Percentiles rank a stretch among this genome's conserved stretches.
phyloP scores from a whole-genome alignment of 2,888 invertebrate species.

The Hypolimnas misippus region DNA sequence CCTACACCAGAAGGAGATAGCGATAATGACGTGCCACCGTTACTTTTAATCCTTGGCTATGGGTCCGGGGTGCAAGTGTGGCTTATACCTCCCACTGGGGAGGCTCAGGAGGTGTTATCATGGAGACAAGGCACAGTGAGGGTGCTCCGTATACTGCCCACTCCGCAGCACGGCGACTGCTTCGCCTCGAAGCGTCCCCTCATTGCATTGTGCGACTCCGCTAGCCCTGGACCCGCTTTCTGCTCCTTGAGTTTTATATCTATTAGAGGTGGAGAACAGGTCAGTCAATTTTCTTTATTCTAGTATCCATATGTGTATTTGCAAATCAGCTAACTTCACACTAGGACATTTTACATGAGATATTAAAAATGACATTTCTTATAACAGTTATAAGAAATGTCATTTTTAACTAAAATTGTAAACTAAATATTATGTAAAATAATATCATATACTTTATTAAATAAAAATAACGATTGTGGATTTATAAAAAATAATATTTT shows the following conservation, averaged over 20 bases:
- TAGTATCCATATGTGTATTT: too few species aligned
- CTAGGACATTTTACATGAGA: too few species aligned
- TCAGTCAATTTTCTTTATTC: constrained; percentile 50
- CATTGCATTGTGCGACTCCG: constrained; percentile 94
- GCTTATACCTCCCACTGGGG: constrained; percentile 94
- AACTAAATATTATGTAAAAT: too few species aligned
- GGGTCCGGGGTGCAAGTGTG: constrained; percentile 88
- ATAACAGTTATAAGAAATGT: too few species aligned
- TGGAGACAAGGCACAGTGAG: constrained; percentile 96
- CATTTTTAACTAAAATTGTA: too few species aligned
- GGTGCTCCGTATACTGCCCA: constrained; percentile 93
- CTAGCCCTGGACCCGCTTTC: constrained; percentile 90
- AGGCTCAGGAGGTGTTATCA: constrained; percentile 97
- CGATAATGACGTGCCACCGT: constrained; percentile 89
- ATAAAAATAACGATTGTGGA: too few species aligned
- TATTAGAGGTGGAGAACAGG: constrained; percentile 91
- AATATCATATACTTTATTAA: too few species aligned
- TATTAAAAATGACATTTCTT: too few species aligned
- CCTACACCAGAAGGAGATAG: constrained; percentile 87
- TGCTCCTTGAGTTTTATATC: constrained; percentile 94
- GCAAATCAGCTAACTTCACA: too few species aligned
- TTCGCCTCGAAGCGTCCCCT: constrained; percentile 93
- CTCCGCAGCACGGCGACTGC: constrained; percentile 89
- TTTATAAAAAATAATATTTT: too few species aligned
- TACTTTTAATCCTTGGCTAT: constrained; percentile 91